Evolutionary conservation across 2,113 vertebrate genomes (phyloP).

Genomic region (Neotoma lepida): DNA sequence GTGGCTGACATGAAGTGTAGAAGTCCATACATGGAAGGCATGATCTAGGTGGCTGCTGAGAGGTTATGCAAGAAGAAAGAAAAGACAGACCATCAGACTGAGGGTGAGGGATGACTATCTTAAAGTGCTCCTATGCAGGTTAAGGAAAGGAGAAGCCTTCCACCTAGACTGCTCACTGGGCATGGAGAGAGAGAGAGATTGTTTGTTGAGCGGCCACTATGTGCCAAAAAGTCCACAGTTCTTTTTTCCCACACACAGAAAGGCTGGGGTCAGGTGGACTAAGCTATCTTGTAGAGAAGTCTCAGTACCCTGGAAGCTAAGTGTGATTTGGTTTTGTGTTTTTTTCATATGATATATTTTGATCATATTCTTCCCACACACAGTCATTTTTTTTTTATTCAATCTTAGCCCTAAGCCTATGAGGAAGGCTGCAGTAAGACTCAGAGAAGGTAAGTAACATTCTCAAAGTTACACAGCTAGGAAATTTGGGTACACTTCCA

Average conservation of each 20-base stretch:
- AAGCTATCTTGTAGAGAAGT: neutral
- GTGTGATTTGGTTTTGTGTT: neutral
- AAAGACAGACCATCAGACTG: slow-evolving; percentile 4
- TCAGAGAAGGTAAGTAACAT: neutral
- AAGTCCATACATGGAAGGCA: neutral
- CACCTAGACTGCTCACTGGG: neutral
- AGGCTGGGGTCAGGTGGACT: neutral
- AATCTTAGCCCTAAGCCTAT: neutral
- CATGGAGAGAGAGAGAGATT: neutral
- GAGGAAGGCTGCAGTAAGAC: neutral
- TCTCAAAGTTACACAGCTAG: neutral
- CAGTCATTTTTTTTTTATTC: neutral
- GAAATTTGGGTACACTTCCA: neutral
- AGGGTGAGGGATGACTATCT: neutral
- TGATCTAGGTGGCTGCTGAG: slow-evolving; percentile 44
- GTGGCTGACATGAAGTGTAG: neutral
- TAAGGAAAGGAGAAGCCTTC: neutral
- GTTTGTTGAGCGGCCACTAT: neutral
- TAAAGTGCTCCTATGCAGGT: neutral
- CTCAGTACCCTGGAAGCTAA: neutral
- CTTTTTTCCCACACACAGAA: neutral
- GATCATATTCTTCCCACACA: neutral
- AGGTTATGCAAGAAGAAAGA: slow-evolving; percentile 23
- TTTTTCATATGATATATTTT: neutral
- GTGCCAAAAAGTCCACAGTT: neutral